Conservation (phyloP, 2,888 invertebrate genomes). For the Sinohyriopsis cumingii region DNA sequence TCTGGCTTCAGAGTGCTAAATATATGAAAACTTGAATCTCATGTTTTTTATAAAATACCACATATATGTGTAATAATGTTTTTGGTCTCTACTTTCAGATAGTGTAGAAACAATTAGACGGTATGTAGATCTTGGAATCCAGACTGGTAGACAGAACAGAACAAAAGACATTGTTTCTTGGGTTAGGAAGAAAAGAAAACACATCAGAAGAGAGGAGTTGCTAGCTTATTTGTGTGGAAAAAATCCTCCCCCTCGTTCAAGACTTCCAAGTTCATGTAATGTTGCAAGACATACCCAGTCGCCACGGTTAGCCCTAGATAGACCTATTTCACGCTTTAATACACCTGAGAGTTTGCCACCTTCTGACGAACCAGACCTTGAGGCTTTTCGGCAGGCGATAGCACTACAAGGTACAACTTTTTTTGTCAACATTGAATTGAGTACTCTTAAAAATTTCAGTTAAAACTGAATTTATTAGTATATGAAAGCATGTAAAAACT, state of each 20-base stretch:
- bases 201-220: slow-evolving; percentile 84
- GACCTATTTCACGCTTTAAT: slow-evolving; percentile 50
- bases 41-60: background rate
- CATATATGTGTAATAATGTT: background rate
- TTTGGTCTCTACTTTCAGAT: slow-evolving; percentile 74
- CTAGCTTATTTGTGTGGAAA: slow-evolving; percentile 83
- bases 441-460: too few relatives aligned
- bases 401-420: slow-evolving; percentile 76
- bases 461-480: background rate
- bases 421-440: background rate
- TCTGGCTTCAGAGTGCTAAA: too few relatives aligned
- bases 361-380: slow-evolving; percentile 77
- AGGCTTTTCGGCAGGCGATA: slow-evolving; percentile 84
- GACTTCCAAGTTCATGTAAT: slow-evolving; percentile 22
- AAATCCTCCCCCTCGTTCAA: slow-evolving; percentile 75
- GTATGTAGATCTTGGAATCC: slow-evolving; percentile 81
- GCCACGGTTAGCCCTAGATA: slow-evolving; percentile 32
- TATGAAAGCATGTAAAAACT: too few relatives aligned
- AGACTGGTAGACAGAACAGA: slow-evolving; percentile 82
- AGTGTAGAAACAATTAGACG: slow-evolving; percentile 82
- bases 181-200: slow-evolving; percentile 81
- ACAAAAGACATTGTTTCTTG: slow-evolving; percentile 84
- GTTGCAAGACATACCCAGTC: slow-evolving; percentile 39
- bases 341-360: slow-evolving; percentile 74
- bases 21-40: background rate